phyloP scores from a whole-genome alignment of 2,888 invertebrate species.

The Hofmannophila pseudospretella region DNA sequence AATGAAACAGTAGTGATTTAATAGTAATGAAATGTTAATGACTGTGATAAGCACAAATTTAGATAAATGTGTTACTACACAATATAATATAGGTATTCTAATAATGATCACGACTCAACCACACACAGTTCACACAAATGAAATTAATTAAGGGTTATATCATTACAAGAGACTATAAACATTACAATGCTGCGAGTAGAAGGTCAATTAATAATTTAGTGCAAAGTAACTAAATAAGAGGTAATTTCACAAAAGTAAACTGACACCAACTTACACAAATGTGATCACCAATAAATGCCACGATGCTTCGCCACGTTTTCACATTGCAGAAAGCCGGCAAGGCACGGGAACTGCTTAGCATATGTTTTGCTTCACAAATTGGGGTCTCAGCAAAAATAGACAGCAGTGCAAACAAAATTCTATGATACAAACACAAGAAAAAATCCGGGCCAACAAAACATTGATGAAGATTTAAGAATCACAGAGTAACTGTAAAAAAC shows the following conservation, averaged over 20 bases:
- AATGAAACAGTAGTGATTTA: not conserved
- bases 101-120: not conserved
- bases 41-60: not conserved
- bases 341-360: not conserved
- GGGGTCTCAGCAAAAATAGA: not conserved
- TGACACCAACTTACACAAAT: not conserved
- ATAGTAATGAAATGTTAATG: not conserved
- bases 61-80: not conserved
- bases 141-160: not conserved
- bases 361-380: not conserved
- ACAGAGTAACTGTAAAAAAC: constrained; percentile 7
- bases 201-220: not conserved
- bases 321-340: not conserved
- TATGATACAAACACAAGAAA: not conserved
- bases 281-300: not conserved
- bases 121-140: not conserved
- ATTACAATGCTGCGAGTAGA: too few species aligned
- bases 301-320: not conserved
- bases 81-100: too few species aligned
- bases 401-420: not conserved
- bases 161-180: not conserved
- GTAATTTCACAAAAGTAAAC: not conserved
- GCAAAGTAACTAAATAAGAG: not conserved
- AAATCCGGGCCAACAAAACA: not conserved
- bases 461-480: not conserved